Percentiles rank a stretch among this genome's conserved stretches.
Conservation (phyloP, 2,113 vertebrate species). For the Ceyx margarethae region DNA sequence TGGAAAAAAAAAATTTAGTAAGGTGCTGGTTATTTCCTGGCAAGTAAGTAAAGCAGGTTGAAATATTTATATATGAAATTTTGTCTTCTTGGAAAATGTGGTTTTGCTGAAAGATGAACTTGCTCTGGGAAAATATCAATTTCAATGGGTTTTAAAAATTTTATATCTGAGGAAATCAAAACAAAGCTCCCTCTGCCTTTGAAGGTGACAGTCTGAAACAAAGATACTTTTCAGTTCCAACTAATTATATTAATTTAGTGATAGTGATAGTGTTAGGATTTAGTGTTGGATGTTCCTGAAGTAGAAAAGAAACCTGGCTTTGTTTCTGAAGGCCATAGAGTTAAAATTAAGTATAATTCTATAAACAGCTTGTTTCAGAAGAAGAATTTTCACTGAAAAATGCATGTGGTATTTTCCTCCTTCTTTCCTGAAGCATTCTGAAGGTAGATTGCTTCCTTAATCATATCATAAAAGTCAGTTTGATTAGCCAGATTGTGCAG, state of each 20-base stretch:
- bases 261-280: not conserved
- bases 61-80: constrained; percentile 6
- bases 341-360: not conserved
- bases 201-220: not conserved
- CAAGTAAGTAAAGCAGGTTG: constrained; percentile 42
- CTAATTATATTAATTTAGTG: not conserved
- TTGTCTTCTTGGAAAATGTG: constrained; percentile 43
- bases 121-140: not conserved
- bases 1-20: constrained; percentile 10
- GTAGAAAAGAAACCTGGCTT: not conserved
- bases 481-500: constrained; percentile 22
- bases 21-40: constrained; percentile 41
- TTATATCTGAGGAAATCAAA: not conserved
- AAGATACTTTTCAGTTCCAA: not conserved
- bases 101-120: constrained; percentile 39
- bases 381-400: constrained; percentile 8
- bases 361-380: constrained; percentile 7
- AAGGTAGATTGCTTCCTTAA: constrained; percentile 15
- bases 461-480: not conserved
- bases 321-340: not conserved
- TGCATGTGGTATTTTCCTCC: not conserved
- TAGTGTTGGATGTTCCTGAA: not conserved
- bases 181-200: not conserved
- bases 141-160: not conserved
- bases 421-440: constrained; percentile 13